A percentile compares a stretch with the other conserved stretches of the same genome.
These are phyloP conservation scores for Dolichopus griseipennis DNA, from an alignment of 2,888 invertebrate genomes.

Conservation along the genomic window DNA sequence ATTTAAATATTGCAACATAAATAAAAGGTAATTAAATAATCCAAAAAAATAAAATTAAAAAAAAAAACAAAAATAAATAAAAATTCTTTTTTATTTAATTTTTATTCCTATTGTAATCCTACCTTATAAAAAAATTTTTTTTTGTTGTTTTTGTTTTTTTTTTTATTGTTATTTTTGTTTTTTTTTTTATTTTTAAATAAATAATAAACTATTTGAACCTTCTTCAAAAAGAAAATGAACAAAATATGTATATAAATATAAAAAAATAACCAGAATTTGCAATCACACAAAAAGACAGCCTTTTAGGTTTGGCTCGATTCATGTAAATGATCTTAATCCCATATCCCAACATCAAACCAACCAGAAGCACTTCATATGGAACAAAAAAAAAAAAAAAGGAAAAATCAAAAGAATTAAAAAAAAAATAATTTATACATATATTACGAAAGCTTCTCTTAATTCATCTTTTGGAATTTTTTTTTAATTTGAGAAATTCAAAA, in stretches of 20 bases:
- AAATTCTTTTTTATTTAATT: neutral
- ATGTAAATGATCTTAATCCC: neutral
- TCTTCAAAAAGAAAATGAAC: too few species aligned
- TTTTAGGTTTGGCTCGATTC: neutral
- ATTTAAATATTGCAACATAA: neutral
- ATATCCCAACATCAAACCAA: neutral
- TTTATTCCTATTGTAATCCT: neutral
- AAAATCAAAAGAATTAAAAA: neutral
- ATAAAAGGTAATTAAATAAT: constrained; percentile 1
- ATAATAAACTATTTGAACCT: neutral
- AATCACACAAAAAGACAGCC: too few species aligned
- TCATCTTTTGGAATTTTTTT: too few species aligned
- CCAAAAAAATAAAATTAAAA: neutral
- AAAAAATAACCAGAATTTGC: too few species aligned
- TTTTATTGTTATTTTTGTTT: neutral
- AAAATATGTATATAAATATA: too few species aligned
- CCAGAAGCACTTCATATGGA: neutral
- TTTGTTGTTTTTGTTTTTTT: too few species aligned
- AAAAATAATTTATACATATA: too few species aligned
- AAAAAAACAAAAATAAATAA: too few species aligned
- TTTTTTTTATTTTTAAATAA: neutral
- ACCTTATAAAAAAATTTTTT: too few species aligned
- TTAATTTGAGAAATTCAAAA: too few species aligned
- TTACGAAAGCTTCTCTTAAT: too few species aligned
- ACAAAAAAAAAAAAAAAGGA: neutral